Base-by-base conservation (phyloP, 2,113 vertebrate genomes). In the Hyperoodon ampullatus region DNA sequence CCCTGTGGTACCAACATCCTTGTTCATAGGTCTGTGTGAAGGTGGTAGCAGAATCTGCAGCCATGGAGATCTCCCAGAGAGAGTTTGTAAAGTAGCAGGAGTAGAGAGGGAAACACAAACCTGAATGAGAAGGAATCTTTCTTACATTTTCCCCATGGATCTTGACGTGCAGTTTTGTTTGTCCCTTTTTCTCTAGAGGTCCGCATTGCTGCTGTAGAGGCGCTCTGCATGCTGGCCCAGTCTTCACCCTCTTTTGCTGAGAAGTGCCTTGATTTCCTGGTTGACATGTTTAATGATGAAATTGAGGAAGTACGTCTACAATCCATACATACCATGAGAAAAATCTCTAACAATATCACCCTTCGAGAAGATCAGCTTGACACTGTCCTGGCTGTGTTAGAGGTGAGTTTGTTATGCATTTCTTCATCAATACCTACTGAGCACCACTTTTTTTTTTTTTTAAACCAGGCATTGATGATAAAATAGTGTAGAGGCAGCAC, bases 201-300 rank as follows among this genome's bases (percentile, higher is more conserved):
- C 42, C 99, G 99, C 15, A 99, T 99, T 0, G 99, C 99, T 2
- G 99, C 99, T 0, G 99, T 99, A 0, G 99, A 99, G 97, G 99
- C 99, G 0, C 97, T 99, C 65, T 99, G 99, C 63, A 99, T 99
- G 97, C 95, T 99, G 93, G 99, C 99, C 14, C 99, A 99, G 30
- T 99, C 99, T 1, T 99, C 99, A 0, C 97, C 99, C 3, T 98
- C 99, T 84, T 99, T 99, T 39, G 99, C 99, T 0, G 99, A 99
- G 94, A 99, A 99, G 35, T 99, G 99, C 96, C 99, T 99, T 94
- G 99, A 99, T 98, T 99, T 99, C 90, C 98, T 99, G 97, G 99
- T 99, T 1, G 99, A 99, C 98, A 99, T 99, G 99, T 99, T 99
- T 70, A 99, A 99, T 0, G 99, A 99, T 4, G 99, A 99, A 95